Base-by-base conservation (phyloP, 2,113 vertebrate species). In the Hylia prasina region DNA sequence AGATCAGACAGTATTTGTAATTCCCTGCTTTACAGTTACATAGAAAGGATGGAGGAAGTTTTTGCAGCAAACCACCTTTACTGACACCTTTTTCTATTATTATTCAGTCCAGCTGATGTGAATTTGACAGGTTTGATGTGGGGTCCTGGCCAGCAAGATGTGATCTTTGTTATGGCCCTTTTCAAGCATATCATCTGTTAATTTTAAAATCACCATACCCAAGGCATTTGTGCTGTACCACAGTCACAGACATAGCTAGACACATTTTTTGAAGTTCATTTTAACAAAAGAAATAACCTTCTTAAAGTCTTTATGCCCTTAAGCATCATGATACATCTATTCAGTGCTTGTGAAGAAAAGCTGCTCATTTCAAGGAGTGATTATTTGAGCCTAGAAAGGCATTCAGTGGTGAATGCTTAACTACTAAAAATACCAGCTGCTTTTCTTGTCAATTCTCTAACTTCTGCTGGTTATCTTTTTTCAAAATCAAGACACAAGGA, bases 401-500 rank as follows among this genome's bases (percentile, higher is more conserved):
- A 58, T 94, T 93, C 73, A 40, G 22, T 83, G 83, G 23, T 75
- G 80, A 66, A 72, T 44, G 64, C 33, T 76, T 86, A 95, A 97
- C 91, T 97, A 51, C 78, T 87, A 44, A 90, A 95, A 93, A 94
- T 72, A 93, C 51, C 64, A 77, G 17, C 70, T 90, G 66, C 53
- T 92, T 95, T 84, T 77, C 16, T 27, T 70, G 87, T 81, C 72
- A 93, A 90, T 90, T 87, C 78, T 76, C 63, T 60, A 96, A 94
- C 92, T 96, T 96, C 91, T 93, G 72, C 47, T 50, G 10, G 8
- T 27, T 69, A 48, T 93, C 40, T 47, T 94, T 83, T 86, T 23
- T 69, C 85, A 93, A 98, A 97, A 98, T 94, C 94, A 81, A 97
- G 92, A 35, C 89, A 85, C 7, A 90, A 93, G 94, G 94, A 87